Conservation (phyloP, 2,113 vertebrate genomes). For the Climacteris rufus region DNA sequence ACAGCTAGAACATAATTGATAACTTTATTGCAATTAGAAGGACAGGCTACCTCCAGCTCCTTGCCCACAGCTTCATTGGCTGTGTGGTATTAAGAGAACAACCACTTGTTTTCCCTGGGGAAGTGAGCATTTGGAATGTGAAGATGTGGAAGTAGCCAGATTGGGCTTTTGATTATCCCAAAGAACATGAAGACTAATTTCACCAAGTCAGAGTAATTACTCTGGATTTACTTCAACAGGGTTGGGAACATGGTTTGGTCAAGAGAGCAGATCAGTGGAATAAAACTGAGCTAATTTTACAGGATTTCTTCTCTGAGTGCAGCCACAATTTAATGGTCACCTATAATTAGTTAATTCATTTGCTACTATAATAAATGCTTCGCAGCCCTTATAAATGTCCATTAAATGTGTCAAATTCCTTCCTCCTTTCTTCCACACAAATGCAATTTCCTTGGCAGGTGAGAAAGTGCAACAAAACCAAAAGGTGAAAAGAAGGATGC, state of each 20-base stretch:
- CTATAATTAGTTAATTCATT: conserved; percentile 48
- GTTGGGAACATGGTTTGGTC: background rate
- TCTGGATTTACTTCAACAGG: background rate
- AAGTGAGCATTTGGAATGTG: background rate
- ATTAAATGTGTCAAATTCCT: conserved; percentile 46
- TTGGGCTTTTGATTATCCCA: background rate
- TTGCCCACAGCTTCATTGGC: background rate
- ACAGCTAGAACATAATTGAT: conserved; percentile 43
- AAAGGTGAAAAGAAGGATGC: conserved; percentile 34
- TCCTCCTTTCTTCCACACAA: conserved; percentile 23
- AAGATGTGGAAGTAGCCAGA: background rate
- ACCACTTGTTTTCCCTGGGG: background rate
- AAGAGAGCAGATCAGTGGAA: conserved; percentile 6
- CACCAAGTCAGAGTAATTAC: background rate
- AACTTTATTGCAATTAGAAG: conserved; percentile 30
- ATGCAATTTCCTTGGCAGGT: conserved; percentile 32
- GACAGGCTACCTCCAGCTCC: background rate
- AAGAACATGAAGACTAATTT: background rate
- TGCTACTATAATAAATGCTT: conserved; percentile 29
- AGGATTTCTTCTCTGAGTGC: conserved; percentile 1
- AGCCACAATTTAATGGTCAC: conserved; percentile 34
- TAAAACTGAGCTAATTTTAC: conserved; percentile 29
- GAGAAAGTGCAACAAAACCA: background rate
- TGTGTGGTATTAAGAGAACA: background rate
- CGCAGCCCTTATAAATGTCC: background rate